Evolutionary conservation across 2,113 vertebrate species (phyloP).

Genomic region (Lagenorhynchus albirostris): DNA sequence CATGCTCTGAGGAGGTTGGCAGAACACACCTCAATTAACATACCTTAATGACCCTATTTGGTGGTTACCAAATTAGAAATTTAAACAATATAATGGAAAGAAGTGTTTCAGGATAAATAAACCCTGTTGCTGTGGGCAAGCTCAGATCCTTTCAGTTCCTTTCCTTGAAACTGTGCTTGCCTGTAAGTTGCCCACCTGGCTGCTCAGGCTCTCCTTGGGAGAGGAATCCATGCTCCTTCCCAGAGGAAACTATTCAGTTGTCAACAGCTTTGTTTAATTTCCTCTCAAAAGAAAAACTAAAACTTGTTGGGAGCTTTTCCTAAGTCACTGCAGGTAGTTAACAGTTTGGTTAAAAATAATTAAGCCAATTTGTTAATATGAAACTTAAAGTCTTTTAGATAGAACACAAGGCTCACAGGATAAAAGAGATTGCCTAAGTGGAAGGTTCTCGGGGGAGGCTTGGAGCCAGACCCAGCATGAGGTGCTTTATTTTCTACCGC

Average conservation of each 20-base stretch:
- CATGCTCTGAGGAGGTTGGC: constrained; percentile 60
- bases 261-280: constrained; percentile 78
- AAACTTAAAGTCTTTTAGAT: constrained; percentile 67
- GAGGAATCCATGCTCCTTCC: constrained; percentile 61
- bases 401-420: constrained; percentile 55
- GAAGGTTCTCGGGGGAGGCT: constrained; percentile 59
- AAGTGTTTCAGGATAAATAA: constrained; percentile 70
- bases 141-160: neutral
- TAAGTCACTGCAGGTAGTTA: constrained; percentile 63
- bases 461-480: constrained; percentile 67
- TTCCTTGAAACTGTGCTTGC: constrained; percentile 61
- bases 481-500: constrained; percentile 68
- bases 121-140: constrained; percentile 44
- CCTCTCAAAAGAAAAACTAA: constrained; percentile 71
- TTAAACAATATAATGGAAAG: constrained; percentile 70
- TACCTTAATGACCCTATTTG: constrained; percentile 67
- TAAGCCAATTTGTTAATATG: constrained; percentile 77
- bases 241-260: constrained; percentile 44
- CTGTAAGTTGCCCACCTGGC: constrained; percentile 72
- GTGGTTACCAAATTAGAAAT: constrained; percentile 74
- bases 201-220: constrained; percentile 36
- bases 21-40: constrained; percentile 73
- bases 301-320: constrained; percentile 71
- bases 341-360: constrained; percentile 78
- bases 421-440: constrained; percentile 51